Percentiles rank a stretch among this genome's conserved stretches.
Evolutionary conservation across 2,113 vertebrate species (phyloP).

Genomic region (Cyanoliseus patagonus): DNA sequence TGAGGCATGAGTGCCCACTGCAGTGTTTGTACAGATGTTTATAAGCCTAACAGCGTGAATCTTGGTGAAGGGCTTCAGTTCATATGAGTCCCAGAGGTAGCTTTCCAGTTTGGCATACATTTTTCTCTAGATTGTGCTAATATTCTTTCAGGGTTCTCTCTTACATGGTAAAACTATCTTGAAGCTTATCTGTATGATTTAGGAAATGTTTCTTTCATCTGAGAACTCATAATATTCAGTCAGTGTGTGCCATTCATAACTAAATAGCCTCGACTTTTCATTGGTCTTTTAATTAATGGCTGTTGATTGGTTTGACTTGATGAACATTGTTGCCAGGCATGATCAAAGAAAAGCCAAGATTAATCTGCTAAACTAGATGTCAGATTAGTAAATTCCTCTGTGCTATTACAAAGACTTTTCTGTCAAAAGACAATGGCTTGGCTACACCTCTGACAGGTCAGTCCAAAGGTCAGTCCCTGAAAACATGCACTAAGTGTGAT

Average conservation of each 20-base stretch:
- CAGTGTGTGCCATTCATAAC: conserved; percentile 59
- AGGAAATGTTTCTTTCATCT: conserved; percentile 59
- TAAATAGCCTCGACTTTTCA: conserved; percentile 64
- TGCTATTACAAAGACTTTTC: conserved; percentile 82
- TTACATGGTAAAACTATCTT: background rate
- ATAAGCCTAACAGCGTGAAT: background rate
- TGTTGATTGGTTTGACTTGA: conserved; percentile 79
- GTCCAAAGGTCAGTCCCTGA: conserved; percentile 43
- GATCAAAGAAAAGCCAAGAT: conserved; percentile 85
- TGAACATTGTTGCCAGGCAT: conserved; percentile 68
- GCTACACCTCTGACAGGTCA: conserved; percentile 58
- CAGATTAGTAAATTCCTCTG: conserved; percentile 87
- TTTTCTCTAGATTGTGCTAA: background rate
- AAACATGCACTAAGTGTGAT: conserved; percentile 36
- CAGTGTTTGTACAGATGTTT: background rate
- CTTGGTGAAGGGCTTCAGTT: background rate
- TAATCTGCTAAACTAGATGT: conserved; percentile 82
- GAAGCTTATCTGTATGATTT: conserved; percentile 20
- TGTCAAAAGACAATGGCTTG: conserved; percentile 74
- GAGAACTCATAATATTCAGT: conserved; percentile 30
- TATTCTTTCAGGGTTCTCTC: conserved; percentile 4
- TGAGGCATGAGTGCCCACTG: background rate
- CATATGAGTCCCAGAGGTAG: background rate
- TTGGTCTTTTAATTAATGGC: conserved; percentile 82
- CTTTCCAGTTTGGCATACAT: background rate